Percentiles rank a stretch among this genome's conserved stretches.
Evolutionary conservation across 2,113 vertebrate genomes (phyloP).

Genomic region (Brevimyrus niger): DNA sequence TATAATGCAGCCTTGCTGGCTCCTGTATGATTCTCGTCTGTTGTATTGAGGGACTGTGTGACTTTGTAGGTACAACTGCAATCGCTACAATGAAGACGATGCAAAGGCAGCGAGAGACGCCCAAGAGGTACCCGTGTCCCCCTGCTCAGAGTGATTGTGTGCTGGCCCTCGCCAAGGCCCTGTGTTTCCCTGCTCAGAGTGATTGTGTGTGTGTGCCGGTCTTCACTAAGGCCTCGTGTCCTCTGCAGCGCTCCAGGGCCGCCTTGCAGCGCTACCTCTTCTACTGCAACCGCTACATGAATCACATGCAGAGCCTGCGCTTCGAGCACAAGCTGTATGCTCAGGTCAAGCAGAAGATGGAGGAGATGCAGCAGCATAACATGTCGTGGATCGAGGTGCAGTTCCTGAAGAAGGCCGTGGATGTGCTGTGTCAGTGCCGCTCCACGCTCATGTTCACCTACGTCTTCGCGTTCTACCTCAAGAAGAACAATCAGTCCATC

Average conservation of each 20-base stretch:
- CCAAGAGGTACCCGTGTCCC: constrained; percentile 76
- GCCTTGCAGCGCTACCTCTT: constrained; percentile 98
- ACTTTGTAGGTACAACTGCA: constrained; percentile 92
- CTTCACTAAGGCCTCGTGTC: not conserved
- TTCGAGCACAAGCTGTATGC: constrained; percentile 99
- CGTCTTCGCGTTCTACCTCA: constrained; percentile 99
- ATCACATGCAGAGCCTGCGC: constrained; percentile 99
- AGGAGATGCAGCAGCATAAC: constrained; percentile 99
- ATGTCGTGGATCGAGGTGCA: constrained; percentile 99
- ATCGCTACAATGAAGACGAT: constrained; percentile 98
- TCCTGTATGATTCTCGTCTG: not conserved
- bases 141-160: not conserved
- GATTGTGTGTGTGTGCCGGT: not conserved
- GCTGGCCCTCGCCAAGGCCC: not conserved
- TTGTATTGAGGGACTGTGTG: not conserved
- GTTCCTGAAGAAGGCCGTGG: constrained; percentile 99
- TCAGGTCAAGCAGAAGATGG: constrained; percentile 99
- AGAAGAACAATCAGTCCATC: constrained; percentile 99
- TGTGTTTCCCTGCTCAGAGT: not conserved
- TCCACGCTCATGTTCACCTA: constrained; percentile 99
- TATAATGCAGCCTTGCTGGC: not conserved
- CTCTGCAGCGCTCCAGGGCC: constrained; percentile 82
- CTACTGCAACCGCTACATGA: constrained; percentile 99
- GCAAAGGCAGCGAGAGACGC: constrained; percentile 97
- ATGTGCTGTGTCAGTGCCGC: constrained; percentile 98